Evolutionary conservation across 2,113 vertebrate genomes (phyloP), one percentile per base, ranked within the genome.

Genomic region (Chaetura pelagica): DNA sequence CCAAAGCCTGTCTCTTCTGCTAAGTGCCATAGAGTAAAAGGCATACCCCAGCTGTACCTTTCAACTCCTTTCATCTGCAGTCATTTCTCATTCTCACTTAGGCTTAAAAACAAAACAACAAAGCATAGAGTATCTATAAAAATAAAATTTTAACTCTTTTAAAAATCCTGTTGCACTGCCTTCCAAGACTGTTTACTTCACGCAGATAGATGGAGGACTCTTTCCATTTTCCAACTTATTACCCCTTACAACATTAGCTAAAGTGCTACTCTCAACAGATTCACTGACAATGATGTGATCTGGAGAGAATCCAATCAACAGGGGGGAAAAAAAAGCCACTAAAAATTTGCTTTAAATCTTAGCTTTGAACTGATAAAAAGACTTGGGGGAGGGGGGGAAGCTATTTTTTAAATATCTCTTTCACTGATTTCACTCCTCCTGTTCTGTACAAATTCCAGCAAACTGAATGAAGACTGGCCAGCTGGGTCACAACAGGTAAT

Each of bases 221-320:
- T 84, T 83, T 84, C 79, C 68, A 93, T 91, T 95, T 95, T 95
- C 68, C 76, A 95, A 78, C 69, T 97, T 97, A 97, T 34, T 96
- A 94, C 77, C 42, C 89, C 87, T 95, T 94, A 93, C 90, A 89
- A 96, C 79, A 77, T 90, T 84, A 97, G 93, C 68, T 90, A 92
- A 84, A 79, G 49, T 94, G 88, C 87, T 94, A 93, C 90, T 97
- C 96, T 96, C 94, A 89, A 93, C 85, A 95, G 94, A 97, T 89
- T 96, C 95, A 84, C 85, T 82, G 75, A 86, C 93, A 96, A 46
- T 5, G 3, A 96, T 76, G 94, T 64, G 87, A 88, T 75, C 90
- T 97, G 98, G 93, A 89, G 44, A 84, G 61, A 89, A 94, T 95
- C 96, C 97, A 97, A 83, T 76, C 29, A 46, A 81, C 26, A 30